These are phyloP conservation scores for Agrenia bidenticulata DNA, from an alignment of 2,888 invertebrate genomes.

Conservation along the genomic window DNA sequence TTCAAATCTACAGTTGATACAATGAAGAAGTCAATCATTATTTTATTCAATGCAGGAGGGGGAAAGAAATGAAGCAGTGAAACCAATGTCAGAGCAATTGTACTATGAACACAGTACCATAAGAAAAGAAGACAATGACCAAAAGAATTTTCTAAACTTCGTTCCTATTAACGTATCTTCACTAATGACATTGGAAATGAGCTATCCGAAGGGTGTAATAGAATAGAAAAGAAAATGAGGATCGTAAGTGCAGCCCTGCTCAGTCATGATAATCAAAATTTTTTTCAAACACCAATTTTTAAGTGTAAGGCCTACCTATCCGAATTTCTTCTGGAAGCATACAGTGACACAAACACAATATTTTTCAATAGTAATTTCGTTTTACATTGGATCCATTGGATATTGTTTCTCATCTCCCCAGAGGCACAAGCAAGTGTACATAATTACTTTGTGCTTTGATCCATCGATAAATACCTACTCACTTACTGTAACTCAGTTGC, in stretches of 20 bases:
- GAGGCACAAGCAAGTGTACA: too few relatives aligned
- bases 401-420: too few relatives aligned
- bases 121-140: slow-evolving; percentile 1
- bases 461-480: too few relatives aligned
- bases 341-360: too few relatives aligned
- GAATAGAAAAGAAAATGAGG: slow-evolving; percentile 7
- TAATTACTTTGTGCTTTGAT: too few relatives aligned
- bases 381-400: too few relatives aligned
- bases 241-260: slow-evolving; percentile 16
- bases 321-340: too few relatives aligned
- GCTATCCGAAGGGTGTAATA: not conserved
- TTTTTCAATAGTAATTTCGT: too few relatives aligned
- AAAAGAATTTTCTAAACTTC: not conserved
- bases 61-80: slow-evolving; percentile 11
- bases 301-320: not conserved
- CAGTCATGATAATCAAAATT: slow-evolving; percentile 16
- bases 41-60: not conserved
- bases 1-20: too few relatives aligned
- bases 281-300: not conserved
- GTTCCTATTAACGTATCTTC: not conserved
- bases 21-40: too few relatives aligned
- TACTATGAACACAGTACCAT: too few relatives aligned
- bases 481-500: too few relatives aligned
- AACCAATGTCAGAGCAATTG: slow-evolving; percentile 2
- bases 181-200: not conserved